A percentile compares a stretch with the other conserved stretches of the same genome.
Conservation (phyloP, 2,113 vertebrate genomes). For the Tricholaema leucomelas region DNA sequence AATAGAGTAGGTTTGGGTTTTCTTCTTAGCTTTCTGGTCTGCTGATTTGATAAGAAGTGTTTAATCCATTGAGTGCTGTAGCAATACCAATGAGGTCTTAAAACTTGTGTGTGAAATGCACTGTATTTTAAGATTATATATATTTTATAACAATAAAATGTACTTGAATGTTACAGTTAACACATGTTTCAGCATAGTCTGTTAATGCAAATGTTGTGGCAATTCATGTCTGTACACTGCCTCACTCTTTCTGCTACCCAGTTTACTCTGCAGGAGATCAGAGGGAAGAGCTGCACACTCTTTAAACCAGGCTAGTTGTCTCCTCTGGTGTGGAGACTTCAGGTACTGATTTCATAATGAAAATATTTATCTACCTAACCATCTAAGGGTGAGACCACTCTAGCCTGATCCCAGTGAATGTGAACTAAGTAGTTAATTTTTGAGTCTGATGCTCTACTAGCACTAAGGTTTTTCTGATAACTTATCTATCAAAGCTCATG, state of each 20-base stretch:
- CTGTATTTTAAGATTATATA: slow-evolving; percentile 29
- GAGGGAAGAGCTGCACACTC: not conserved
- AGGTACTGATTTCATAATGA: not conserved
- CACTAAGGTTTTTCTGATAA: not conserved
- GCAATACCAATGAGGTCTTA: not conserved
- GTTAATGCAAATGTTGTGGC: not conserved
- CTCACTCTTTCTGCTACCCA: not conserved
- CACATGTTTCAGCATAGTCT: not conserved
- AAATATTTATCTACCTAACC: not conserved
- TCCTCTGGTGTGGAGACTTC: rapidly evolving
- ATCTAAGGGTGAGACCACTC: not conserved
- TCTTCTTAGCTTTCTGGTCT: not conserved
- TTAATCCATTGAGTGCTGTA: not conserved
- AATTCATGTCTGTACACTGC: not conserved
- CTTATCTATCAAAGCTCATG: not conserved
- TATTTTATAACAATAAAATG: slow-evolving; percentile 63
- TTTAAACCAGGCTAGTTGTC: not conserved
- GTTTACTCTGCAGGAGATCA: not conserved
- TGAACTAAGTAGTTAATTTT: not conserved
- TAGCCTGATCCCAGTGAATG: not conserved
- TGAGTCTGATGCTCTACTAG: rapidly evolving
- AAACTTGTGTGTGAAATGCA: not conserved
- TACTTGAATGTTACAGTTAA: not conserved
- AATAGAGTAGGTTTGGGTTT: not conserved
- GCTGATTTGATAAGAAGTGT: not conserved